A percentile compares a stretch with the other conserved stretches of the same genome.
Evolutionary conservation across 1,140 invertebrate species (phyloP).

Genomic region (Zaprionus vittiger): DNA sequence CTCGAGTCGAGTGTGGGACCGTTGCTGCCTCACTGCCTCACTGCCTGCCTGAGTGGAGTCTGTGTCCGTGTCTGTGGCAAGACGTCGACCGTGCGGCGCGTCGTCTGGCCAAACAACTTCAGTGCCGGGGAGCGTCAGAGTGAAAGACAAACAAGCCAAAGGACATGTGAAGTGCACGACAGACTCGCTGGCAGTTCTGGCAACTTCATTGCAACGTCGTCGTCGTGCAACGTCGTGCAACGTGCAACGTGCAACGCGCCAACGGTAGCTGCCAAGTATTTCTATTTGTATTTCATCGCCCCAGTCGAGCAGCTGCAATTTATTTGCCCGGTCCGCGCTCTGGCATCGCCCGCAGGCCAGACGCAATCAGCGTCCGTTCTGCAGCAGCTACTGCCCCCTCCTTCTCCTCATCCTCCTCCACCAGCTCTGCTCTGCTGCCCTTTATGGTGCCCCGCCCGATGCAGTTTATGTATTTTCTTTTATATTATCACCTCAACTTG

Average conservation of each 20-base stretch:
- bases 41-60: slow-evolving; percentile 4
- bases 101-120: slow-evolving; percentile 79
- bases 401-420: not conserved
- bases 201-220: slow-evolving; percentile 44
- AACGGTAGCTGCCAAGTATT: slow-evolving; percentile 82
- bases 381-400: not conserved
- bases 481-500: slow-evolving; percentile 74
- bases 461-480: slow-evolving; percentile 67
- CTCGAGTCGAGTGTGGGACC: slow-evolving; percentile 22
- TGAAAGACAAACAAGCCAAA: slow-evolving; percentile 69
- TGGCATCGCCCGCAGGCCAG: slow-evolving; percentile 58
- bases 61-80: slow-evolving; percentile 22
- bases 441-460: slow-evolving; percentile 17
- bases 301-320: slow-evolving; percentile 75
- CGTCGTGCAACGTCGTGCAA: slow-evolving; percentile 50
- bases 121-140: slow-evolving; percentile 48
- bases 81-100: slow-evolving; percentile 27
- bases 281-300: slow-evolving; percentile 82
- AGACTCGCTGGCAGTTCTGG: slow-evolving; percentile 36
- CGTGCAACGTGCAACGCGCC: slow-evolving; percentile 46
- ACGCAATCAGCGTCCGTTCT: slow-evolving; percentile 55
- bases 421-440: not conserved
- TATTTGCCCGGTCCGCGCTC: slow-evolving; percentile 56
- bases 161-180: slow-evolving; percentile 61
- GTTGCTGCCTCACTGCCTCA: not conserved